These are phyloP conservation scores for Colinus virginianus DNA, from an alignment of 2,113 vertebrate genomes.

Conservation along the genomic window DNA sequence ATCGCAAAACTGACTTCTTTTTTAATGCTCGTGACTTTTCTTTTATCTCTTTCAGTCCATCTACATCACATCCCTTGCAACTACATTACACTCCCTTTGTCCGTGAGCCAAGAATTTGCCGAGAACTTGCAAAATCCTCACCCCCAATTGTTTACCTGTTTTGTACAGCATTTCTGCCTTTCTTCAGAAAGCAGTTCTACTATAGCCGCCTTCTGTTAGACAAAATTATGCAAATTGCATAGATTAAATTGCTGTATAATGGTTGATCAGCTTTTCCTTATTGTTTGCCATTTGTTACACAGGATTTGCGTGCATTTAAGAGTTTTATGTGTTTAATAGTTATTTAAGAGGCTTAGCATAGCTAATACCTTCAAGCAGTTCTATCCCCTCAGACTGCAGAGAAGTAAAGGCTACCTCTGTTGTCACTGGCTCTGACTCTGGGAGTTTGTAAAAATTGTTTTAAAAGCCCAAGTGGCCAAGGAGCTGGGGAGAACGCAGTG, in stretches of 20 bases:
- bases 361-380: conserved; percentile 53
- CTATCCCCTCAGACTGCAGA: conserved; percentile 4
- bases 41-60: background rate
- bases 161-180: background rate
- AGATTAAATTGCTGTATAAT: conserved; percentile 58
- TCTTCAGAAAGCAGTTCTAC: background rate
- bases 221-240: conserved; percentile 45
- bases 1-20: background rate
- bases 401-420: background rate
- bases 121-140: conserved; percentile 6
- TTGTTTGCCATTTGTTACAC: conserved; percentile 60
- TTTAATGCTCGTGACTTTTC: background rate
- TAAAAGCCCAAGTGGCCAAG: background rate
- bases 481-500: background rate
- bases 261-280: conserved; percentile 65
- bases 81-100: conserved; percentile 6
- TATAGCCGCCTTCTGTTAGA: conserved; percentile 10
- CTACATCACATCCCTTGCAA: conserved; percentile 9
- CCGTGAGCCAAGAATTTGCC: background rate
- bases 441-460: background rate
- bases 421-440: background rate
- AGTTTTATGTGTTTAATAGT: conserved; percentile 69
- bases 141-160: conserved; percentile 11
- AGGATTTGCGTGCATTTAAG: conserved; percentile 66
- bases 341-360: conserved; percentile 71